Base-by-base conservation (phyloP, 2,113 vertebrate species). In the Notechis scutatus region DNA sequence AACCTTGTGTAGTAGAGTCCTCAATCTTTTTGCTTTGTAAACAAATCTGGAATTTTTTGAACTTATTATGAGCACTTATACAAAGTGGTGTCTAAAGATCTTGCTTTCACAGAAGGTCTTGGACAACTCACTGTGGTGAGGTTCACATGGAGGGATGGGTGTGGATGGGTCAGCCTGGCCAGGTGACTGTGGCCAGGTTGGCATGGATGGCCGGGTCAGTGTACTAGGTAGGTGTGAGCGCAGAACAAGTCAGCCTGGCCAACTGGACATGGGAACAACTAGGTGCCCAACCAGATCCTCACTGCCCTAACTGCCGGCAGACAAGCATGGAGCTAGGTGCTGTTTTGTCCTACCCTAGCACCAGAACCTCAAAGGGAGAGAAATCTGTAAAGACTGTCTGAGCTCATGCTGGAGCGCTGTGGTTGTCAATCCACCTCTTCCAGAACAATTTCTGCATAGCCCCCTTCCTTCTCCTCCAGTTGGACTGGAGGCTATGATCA, bases 21-120 rank as follows among this genome's bases (percentile, higher is more conserved):
- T 2, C 2, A 39, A 18, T 74, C 15, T 93, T 93, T 85, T 29
- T 96, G 94, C 87, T 95, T 34, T 24, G 87, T 90, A 57, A 59
- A 87, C 93, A 95, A 15, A 74, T 39, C 15, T 74, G 69, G n/a
- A n/a, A 20, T 39, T 39, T 74, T 34, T 20, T 39, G 5, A 39
- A 39, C 2, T 18, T 34, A 74, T 74, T 74, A 14, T 39, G 15
- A 34, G 69, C n/a, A 74, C 15, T 74, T 34, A 18, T 34, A 74
- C 64, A 74, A 34, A 34, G 5, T 74, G 15, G 5, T 18, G 2
- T 74, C 64, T 74, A n/a, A 34, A 74, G 15, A 18, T 15, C 15
- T 74, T 74, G 15, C 69, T 74, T 39, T 39, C n/a, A 20, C n/a
- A 74, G 64, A n/a, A 9, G 4, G 1, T 69, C 64, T 69, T 12